Conservation (phyloP, 2,113 vertebrate species). For the Cichladusa arquata region DNA sequence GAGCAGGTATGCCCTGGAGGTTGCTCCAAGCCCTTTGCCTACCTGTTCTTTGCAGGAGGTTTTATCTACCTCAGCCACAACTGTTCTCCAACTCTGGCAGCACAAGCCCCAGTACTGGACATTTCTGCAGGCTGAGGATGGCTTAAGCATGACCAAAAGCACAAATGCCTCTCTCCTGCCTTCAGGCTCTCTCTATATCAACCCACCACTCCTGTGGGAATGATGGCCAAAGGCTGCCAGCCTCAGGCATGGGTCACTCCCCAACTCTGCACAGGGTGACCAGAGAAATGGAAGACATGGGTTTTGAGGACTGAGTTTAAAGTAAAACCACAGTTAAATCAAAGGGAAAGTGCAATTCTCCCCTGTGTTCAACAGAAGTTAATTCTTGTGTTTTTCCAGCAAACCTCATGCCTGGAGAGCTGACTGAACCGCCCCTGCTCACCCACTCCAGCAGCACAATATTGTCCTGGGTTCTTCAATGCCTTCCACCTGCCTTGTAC, state of each 20-base stretch:
- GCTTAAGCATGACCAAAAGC: not conserved
- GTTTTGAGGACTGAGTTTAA: not conserved
- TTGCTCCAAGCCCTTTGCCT: not conserved
- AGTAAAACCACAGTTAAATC: not conserved
- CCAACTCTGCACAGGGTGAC: not conserved
- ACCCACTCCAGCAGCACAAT: not conserved
- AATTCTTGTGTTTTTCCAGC: not conserved
- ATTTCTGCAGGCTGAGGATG: not conserved
- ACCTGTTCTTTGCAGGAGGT: not conserved
- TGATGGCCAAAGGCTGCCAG: rapidly evolving
- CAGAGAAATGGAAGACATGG: not conserved
- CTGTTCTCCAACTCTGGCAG: not conserved
- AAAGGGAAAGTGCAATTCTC: not conserved
- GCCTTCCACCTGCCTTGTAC: not conserved
- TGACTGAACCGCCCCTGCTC: not conserved
- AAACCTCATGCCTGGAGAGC: not conserved
- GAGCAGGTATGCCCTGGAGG: not conserved
- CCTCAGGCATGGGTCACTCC: rapidly evolving
- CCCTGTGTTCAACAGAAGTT: not conserved
- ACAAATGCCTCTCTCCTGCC: not conserved
- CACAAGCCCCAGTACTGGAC: not conserved
- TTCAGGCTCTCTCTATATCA: not conserved
- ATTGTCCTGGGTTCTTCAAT: not conserved
- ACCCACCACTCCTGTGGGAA: not conserved
- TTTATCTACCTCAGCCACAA: not conserved